These are phyloP conservation scores for Eueides isabella DNA, from an alignment of 1,140 invertebrate genomes.

Conservation along the genomic window DNA sequence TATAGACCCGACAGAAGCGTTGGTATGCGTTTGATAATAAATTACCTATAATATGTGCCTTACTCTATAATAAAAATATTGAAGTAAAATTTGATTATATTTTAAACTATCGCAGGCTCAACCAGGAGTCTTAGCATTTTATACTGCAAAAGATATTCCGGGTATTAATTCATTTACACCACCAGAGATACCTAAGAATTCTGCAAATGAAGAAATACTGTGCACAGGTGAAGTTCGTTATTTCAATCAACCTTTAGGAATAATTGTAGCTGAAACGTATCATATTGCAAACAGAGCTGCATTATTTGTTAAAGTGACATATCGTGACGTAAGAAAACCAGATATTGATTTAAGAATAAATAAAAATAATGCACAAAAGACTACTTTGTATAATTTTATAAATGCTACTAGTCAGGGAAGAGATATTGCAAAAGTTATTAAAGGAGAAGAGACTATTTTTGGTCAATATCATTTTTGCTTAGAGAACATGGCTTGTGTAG, in stretches of 20 bases:
- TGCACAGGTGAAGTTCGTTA: constrained; percentile 81
- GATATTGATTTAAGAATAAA: constrained; percentile 52
- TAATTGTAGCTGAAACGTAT: constrained; percentile 87
- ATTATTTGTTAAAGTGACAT: constrained; percentile 85
- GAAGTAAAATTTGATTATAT: too few species aligned
- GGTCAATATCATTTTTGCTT: constrained; percentile 68
- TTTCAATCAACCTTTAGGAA: constrained; percentile 88
- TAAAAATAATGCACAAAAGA: constrained; percentile 46
- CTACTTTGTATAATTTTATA: constrained; percentile 58
- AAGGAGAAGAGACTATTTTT: constrained; percentile 53
- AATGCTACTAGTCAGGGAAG: constrained; percentile 48
- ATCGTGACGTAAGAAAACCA: constrained; percentile 62
- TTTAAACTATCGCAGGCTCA: neutral
- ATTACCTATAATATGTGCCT: too few species aligned
- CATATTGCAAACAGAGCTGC: constrained; percentile 85
- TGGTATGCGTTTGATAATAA: constrained; percentile 72
- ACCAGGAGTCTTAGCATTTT: constrained; percentile 87
- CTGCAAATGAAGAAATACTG: constrained; percentile 82
- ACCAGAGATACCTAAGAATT: constrained; percentile 77
- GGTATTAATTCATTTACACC: constrained; percentile 85
- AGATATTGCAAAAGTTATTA: constrained; percentile 68
- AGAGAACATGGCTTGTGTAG: constrained; percentile 84
- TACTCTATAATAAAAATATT: too few species aligned
- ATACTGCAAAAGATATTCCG: constrained; percentile 89
- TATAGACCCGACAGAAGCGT: constrained; percentile 84